Conservation (phyloP, 2,888 invertebrate genomes). For the Tupiocoris notatus region DNA sequence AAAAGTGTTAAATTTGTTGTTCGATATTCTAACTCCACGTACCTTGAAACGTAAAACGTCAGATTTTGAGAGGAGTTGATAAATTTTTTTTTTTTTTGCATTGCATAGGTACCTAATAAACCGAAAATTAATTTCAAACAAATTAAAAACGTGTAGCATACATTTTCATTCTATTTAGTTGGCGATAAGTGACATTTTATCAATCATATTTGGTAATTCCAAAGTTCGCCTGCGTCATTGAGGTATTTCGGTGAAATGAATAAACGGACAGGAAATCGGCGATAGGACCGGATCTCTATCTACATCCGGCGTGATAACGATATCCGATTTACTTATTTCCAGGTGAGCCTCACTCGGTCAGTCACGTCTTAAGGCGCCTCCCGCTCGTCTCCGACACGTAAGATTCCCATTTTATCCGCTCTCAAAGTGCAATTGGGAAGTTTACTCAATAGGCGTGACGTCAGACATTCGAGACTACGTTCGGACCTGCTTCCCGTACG, state of each 20-base stretch:
- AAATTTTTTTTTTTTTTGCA: no score
- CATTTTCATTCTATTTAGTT: no score
- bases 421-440: not conserved
- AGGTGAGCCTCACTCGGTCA: not conserved
- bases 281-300: not conserved
- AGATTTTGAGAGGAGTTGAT: no score
- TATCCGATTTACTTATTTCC: not conserved
- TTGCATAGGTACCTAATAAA: no score
- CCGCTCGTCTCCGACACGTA: not conserved
- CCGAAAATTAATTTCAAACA: no score
- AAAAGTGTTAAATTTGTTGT: no score
- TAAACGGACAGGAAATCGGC: not conserved
- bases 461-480: no score
- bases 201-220: no score
- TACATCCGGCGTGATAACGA: not conserved
- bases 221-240: not conserved
- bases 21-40: no score
- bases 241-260: not conserved
- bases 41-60: no score
- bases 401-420: not conserved
- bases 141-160: no score
- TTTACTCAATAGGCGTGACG: not conserved
- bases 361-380: not conserved
- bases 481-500: not conserved
- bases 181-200: no score